Evolutionary conservation across 1,140 invertebrate species (phyloP), one percentile per base, ranked within the genome.

Genomic region (Drosophila bipectinata): DNA sequence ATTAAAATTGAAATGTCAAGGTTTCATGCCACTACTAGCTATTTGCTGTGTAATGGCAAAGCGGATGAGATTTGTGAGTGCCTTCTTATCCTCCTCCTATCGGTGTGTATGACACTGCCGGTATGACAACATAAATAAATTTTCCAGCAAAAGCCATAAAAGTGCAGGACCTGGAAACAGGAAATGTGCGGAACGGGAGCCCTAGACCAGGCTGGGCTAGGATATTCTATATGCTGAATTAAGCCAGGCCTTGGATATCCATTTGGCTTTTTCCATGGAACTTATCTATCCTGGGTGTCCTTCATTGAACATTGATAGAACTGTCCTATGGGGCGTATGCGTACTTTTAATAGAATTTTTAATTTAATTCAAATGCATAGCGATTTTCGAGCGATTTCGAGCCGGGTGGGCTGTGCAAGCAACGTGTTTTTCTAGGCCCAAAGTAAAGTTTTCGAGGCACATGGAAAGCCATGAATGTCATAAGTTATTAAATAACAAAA

Each of bases 1-100:
- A 75, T 75, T 75, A 66, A 75, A 75, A 75, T 54, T 53, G 60
- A 75, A 75, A 75, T 75, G 72, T 75, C 71, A 75, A 75, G 71
- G 72, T n/a, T 21, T 3, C 10, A 12, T 7, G 6, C 9, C 5
- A n/a, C 5, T 44, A 37, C 3, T 9, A 53, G 26, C 2, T 47
- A 69, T 49, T 56, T 69, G 28, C 66, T 49, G 61, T 34, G 64
- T 24, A 45, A 47, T 66, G 52, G 44, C 51, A 57, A 55, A 55
- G 63, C 51, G 64, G 67, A 71, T 71, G 53, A 49, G 67, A 69
- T 69, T 68, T 56, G 48, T 21, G 49, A 24, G 66, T 34, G 59
- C 47, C 45, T 52, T 14, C 48, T 45, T 18, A 28, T 28, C 26
- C 26, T 28, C 26, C 26, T 6, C 26, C 26, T 28, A 1, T 7